Evolutionary conservation across 2,888 invertebrate genomes (phyloP), one percentile per base, ranked within the genome.

Genomic region (Iselma pallidipennis): DNA sequence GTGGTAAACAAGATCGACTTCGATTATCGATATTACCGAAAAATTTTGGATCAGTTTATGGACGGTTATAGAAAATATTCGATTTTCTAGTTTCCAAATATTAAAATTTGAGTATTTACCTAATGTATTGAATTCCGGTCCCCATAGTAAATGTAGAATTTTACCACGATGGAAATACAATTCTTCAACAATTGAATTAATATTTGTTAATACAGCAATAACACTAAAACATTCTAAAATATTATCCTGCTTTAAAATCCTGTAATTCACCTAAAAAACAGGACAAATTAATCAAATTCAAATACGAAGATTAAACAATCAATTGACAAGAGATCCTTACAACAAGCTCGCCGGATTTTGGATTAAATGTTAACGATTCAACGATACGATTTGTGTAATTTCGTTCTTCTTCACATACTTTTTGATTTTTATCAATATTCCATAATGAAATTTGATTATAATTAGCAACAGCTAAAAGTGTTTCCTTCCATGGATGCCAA

Each of bases 401-500:
- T 33, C 33, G 33, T 16, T 16, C 16, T 37, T 37, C 37, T 16
- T 37, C 37, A 16, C 37, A 37, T 37, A 4, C 6, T 37, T 37
- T 16, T 16, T 16, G 16, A 1, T 37, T 37, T 0, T 19, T 37
- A 6, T 37, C 16, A 9, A 37, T 16, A 37, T 37, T 16, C 37
- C 37, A 37, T 37, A 37, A 37, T 7, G 37, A 37, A 2, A 37
- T 4, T 19, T 16, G 6, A 0, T 16, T 19, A 16, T n/a, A n/a
- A n/a, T 37, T 37, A 21, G 48, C 55, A 9, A 56, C 23, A 14
- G 52, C 56, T 19, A 60, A 33, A 3, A 56, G 16, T 23, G 52
- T 45, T 10, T 26, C 28, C n/a, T 25, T 28, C 56, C 60, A 60
- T 7, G 60, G 60, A 51, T 60, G 60, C 60, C 60, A 60, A 7